Conservation (phyloP, 2,113 vertebrate species). For the Pterocles gutturalis region DNA sequence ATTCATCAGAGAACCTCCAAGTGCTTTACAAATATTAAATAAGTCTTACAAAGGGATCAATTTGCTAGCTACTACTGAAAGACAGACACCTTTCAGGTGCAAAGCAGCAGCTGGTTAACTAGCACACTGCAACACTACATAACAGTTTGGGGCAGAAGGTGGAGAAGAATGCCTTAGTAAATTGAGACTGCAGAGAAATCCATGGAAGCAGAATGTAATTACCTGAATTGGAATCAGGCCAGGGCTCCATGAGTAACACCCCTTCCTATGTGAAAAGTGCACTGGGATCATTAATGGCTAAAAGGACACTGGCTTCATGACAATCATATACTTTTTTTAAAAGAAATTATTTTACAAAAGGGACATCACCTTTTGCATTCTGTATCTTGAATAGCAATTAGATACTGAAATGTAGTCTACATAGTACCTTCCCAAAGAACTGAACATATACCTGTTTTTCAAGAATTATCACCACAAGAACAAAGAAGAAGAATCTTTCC, state of each 20-base stretch:
- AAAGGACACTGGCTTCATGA: background rate
- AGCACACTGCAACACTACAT: constrained; percentile 13
- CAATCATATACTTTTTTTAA: background rate
- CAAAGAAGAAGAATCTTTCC: background rate
- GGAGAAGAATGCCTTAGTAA: constrained; percentile 14
- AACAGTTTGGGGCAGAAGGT: constrained; percentile 31
- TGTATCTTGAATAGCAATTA: background rate
- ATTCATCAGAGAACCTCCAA: background rate
- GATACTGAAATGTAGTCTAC: background rate
- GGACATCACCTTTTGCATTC: background rate
- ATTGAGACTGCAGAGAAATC: constrained; percentile 27
- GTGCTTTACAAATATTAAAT: constrained; percentile 8
- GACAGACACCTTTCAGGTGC: constrained; percentile 12
- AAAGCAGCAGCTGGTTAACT: constrained; percentile 56
- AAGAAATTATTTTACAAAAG: background rate
- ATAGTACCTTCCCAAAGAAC: background rate
- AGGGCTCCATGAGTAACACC: background rate
- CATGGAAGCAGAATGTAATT: constrained; percentile 13
- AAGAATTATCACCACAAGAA: background rate
- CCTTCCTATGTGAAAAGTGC: background rate
- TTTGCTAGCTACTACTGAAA: background rate
- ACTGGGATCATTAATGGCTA: background rate
- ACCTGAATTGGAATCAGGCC: constrained; percentile 25
- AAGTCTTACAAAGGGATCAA: background rate
- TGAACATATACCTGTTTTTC: background rate